Conservation (phyloP, 2,113 vertebrate genomes). For the Lamprotornis superbus region DNA sequence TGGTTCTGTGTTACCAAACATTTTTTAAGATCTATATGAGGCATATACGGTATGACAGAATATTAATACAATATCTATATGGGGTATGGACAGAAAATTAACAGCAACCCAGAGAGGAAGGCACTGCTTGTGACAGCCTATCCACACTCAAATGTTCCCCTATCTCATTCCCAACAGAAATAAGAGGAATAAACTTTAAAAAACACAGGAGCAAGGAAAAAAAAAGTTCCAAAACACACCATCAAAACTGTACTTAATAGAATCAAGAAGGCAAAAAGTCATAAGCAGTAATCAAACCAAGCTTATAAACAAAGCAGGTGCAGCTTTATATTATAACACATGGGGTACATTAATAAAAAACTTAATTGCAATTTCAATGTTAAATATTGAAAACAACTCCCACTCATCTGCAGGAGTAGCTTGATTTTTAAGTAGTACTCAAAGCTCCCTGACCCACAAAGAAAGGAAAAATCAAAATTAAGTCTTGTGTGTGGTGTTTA, state of each 20-base stretch:
- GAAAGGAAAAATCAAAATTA: background rate
- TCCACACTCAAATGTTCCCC: background rate
- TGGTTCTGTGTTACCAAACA: background rate
- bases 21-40: background rate
- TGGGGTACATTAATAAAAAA: background rate
- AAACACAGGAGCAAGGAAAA: background rate
- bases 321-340: background rate
- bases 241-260: background rate
- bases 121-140: background rate
- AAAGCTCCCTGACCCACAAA: background rate
- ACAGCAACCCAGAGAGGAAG: background rate
- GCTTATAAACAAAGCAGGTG: background rate
- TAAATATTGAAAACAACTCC: rapidly evolving
- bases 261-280: background rate
- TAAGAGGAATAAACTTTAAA: background rate
- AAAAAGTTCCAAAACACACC: background rate
- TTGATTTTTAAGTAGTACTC: background rate
- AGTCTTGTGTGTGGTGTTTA: background rate
- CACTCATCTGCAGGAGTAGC: background rate
- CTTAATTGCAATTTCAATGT: background rate
- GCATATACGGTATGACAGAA: background rate
- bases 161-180: background rate
- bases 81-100: background rate
- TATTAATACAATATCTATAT: too few species aligned
- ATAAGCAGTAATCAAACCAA: background rate